Conservation (phyloP, 2,797 vertebrate genomes). For the Glossophaga mutica region DNA sequence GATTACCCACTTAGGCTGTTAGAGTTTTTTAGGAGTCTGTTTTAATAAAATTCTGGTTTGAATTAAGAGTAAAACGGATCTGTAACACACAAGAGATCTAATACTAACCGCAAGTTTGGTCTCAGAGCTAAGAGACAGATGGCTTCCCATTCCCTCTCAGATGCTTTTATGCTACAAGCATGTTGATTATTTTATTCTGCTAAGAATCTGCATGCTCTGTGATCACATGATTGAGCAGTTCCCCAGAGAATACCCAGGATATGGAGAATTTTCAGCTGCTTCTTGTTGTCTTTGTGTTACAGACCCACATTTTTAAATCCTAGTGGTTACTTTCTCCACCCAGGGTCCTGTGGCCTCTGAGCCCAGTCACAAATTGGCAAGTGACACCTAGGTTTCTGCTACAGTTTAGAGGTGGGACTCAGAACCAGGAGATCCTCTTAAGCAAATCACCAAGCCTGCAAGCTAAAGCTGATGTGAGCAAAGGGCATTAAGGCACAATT, state of each 20-base stretch:
- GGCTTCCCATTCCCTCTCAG: constrained; percentile 19
- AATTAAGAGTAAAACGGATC: constrained; percentile 56
- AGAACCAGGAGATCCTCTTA: constrained; percentile 1
- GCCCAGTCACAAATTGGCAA: background rate
- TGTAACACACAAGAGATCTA: constrained; percentile 38
- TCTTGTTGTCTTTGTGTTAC: constrained; percentile 34
- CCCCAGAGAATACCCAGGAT: background rate
- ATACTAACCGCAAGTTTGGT: constrained; percentile 30
- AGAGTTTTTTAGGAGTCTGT: constrained; percentile 22
- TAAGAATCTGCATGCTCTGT: constrained; percentile 31
- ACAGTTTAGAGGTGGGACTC: background rate
- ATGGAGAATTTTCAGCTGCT: constrained; percentile 21
- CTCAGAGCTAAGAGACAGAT: constrained; percentile 51
- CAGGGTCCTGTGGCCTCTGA: background rate
- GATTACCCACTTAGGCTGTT: constrained; percentile 36
- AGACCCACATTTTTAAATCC: constrained; percentile 30
- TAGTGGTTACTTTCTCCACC: constrained; percentile 24
- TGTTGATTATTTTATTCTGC: constrained; percentile 45
- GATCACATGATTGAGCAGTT: constrained; percentile 5
- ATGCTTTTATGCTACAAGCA: constrained; percentile 42
- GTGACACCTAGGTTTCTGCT: constrained; percentile 27
- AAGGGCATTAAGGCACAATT: background rate
- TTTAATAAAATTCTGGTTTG: constrained; percentile 55
- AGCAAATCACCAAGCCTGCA: background rate
- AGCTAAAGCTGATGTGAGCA: background rate